These are phyloP conservation scores for Hystrix brachyura DNA, from an alignment of 2,113 vertebrate species.

Conservation along the genomic window DNA sequence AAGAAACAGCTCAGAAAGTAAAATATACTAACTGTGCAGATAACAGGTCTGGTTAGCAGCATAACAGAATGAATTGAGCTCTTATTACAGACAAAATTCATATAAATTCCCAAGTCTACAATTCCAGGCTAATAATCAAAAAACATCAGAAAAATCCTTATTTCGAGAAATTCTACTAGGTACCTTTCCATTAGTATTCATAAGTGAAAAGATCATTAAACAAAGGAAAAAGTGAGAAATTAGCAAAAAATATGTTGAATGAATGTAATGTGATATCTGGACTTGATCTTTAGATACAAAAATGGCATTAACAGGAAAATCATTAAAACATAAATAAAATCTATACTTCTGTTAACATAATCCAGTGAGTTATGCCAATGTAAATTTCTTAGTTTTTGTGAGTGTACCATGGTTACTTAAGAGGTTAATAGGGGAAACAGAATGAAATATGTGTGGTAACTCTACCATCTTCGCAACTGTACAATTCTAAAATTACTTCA, in stretches of 20 bases:
- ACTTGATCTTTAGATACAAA: background rate
- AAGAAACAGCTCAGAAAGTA: background rate
- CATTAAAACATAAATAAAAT: background rate
- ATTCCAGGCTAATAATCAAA: background rate
- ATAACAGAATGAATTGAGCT: background rate
- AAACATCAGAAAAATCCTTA: background rate
- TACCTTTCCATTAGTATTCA: background rate
- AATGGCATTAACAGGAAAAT: background rate
- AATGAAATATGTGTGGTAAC: background rate
- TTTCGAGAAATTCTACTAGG: background rate
- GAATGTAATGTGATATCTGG: background rate
- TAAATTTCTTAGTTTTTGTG: background rate
- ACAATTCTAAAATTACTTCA: constrained; percentile 8
- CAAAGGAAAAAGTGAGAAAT: background rate
- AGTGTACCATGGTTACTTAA: background rate
- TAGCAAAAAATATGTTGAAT: background rate
- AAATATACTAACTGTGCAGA: background rate
- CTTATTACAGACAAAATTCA: background rate
- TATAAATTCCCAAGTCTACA: background rate
- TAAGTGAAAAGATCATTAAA: background rate
- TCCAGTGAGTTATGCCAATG: background rate
- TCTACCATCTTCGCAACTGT: background rate
- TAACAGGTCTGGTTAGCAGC: background rate
- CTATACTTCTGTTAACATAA: background rate
- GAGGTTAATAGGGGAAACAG: background rate